phyloP scores from a whole-genome alignment of 23 tunicate species.

The Aplidium turbinatum region DNA sequence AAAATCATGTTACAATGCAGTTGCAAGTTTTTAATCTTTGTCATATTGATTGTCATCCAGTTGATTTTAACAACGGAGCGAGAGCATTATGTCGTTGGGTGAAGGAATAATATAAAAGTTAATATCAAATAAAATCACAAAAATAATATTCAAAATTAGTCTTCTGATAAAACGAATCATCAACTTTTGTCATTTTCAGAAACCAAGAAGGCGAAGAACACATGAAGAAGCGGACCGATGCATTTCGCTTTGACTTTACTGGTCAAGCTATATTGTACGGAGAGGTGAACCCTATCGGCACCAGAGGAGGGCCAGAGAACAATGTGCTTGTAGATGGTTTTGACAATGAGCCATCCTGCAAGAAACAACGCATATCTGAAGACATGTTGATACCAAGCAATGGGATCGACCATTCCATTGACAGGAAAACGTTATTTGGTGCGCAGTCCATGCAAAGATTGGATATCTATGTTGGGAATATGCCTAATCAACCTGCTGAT shows the following conservation, averaged over 20 bases:
- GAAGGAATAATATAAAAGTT: too few relatives aligned
- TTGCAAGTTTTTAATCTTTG: too few relatives aligned
- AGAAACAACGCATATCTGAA: slow-evolving; percentile 11
- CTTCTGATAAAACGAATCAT: neutral
- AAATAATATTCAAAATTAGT: neutral
- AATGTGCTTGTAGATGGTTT: slow-evolving; percentile 24
- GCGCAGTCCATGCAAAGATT: slow-evolving; percentile 80
- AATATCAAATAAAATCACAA: too few relatives aligned
- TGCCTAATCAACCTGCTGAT: slow-evolving; percentile 50
- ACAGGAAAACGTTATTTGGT: slow-evolving; percentile 64
- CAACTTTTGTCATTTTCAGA: slow-evolving; percentile 17
- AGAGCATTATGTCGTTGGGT: too few relatives aligned
- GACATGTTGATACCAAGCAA: too few relatives aligned
- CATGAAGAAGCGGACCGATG: slow-evolving; percentile 69
- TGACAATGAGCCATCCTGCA: slow-evolving; percentile 21
- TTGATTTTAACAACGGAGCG: too few relatives aligned
- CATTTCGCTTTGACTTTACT: slow-evolving; percentile 95
- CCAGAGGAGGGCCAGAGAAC: slow-evolving; percentile 57
- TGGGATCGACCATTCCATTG: slow-evolving; percentile 6
- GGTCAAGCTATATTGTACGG: slow-evolving; percentile 91
- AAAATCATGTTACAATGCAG: too few relatives aligned
- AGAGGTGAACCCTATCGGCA: slow-evolving; percentile 83
- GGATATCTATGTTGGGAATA: slow-evolving; percentile 68
- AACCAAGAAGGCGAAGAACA: slow-evolving; percentile 96
- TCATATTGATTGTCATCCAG: too few relatives aligned